Conservation (phyloP, 2,113 vertebrate species). For the Gallinago paraguaiae region DNA sequence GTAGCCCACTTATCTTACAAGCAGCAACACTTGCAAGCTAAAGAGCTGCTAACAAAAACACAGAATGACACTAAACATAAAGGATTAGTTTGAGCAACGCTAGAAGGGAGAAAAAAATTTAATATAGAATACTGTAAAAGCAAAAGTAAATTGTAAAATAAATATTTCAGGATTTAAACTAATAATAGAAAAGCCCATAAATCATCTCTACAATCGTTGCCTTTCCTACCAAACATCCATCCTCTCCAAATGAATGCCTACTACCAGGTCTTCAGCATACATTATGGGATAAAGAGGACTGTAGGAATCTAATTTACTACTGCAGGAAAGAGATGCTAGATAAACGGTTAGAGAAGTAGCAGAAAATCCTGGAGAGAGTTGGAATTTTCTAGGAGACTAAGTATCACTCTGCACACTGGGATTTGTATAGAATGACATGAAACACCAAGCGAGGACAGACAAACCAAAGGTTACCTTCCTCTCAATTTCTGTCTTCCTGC, state of each 20-base stretch:
- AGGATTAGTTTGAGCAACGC: background rate
- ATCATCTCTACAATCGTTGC: background rate
- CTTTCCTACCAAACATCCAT: background rate
- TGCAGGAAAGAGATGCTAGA: background rate
- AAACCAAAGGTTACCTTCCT: background rate
- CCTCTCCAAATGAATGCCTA: background rate
- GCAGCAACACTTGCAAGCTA: background rate
- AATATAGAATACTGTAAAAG: background rate
- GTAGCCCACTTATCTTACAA: background rate
- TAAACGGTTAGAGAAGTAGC: background rate
- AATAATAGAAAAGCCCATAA: slow-evolving; percentile 24
- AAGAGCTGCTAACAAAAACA: slow-evolving; percentile 21
- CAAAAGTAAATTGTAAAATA: slow-evolving; percentile 35
- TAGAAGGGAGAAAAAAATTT: background rate
- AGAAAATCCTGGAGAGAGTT: background rate
- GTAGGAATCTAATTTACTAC: slow-evolving; percentile 12
- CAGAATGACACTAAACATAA: background rate
- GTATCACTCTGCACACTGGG: background rate
- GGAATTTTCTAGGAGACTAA: background rate
- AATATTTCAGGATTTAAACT: slow-evolving; percentile 40
- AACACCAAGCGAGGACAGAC: background rate
- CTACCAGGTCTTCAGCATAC: slow-evolving; percentile 3
- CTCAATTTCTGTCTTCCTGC: background rate
- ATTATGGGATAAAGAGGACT: slow-evolving; percentile 23
- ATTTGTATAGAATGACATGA: background rate